phyloP scores from a whole-genome alignment of 2,113 vertebrate species.

The Ochotona princeps region DNA sequence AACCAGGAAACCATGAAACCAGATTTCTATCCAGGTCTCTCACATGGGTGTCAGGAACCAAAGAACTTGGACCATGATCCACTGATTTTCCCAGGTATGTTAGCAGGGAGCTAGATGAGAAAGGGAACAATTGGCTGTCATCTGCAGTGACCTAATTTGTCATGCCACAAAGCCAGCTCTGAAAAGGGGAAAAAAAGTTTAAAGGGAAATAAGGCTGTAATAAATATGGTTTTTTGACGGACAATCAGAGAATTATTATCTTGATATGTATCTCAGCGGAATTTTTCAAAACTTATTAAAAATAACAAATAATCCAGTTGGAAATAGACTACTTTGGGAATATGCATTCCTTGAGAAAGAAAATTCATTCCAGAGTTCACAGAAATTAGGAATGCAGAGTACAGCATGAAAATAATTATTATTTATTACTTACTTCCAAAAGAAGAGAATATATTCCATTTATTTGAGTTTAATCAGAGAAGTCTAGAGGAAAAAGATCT shows the following conservation, averaged over 20 bases:
- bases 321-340: not conserved
- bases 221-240: not conserved
- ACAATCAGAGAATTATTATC: not conserved
- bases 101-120: no score
- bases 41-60: no score
- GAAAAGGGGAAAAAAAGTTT: no score
- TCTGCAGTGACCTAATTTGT: no score
- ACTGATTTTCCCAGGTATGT: no score
- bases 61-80: no score
- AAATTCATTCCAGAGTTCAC: not conserved
- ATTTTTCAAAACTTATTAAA: constrained; percentile 6
- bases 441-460: not conserved
- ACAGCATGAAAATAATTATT: not conserved
- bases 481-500: not conserved
- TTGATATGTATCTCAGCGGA: not conserved
- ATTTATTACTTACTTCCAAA: not conserved
- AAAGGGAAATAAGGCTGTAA: not conserved
- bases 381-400: not conserved
- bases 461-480: not conserved
- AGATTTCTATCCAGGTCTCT: no score
- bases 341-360: not conserved
- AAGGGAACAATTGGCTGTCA: no score
- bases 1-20: no score
- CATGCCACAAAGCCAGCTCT: no score
- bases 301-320: not conserved